Evolutionary conservation across 1,140 invertebrate genomes (phyloP).

Genomic region (Platyura marginata): DNA sequence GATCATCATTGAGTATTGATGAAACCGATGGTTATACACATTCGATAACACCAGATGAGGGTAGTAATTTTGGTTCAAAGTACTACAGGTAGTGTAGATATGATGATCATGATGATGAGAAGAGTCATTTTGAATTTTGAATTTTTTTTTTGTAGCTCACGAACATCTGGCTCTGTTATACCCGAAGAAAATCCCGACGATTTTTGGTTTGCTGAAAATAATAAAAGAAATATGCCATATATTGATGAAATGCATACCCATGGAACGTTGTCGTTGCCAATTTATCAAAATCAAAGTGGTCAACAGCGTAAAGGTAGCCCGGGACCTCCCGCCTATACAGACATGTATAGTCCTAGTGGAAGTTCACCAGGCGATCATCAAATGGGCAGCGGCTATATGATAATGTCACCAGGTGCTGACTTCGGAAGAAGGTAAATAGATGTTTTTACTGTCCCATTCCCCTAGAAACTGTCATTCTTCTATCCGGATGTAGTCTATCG

Average conservation of each 20-base stretch:
- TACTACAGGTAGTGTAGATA: constrained; percentile 2
- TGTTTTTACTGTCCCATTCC: not conserved
- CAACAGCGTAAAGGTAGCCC: constrained; percentile 1
- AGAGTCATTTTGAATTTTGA: not conserved
- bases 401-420: constrained; percentile 11
- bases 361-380: constrained; percentile 5
- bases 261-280: constrained; percentile 1
- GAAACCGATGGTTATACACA: constrained; percentile 27
- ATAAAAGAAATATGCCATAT: not conserved
- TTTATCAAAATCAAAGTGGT: not conserved
- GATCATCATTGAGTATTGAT: constrained; percentile 47
- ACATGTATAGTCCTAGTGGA: constrained; percentile 4
- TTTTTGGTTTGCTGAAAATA: constrained; percentile 10
- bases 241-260: constrained; percentile 1
- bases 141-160: constrained; percentile 3
- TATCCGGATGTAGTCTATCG: too few species aligned
- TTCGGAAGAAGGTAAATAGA: constrained; percentile 3
- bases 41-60: constrained; percentile 41
- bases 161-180: constrained; percentile 22
- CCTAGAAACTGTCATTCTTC: not conserved
- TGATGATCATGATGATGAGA: not conserved
- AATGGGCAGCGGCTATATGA: constrained; percentile 7
- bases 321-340: not conserved
- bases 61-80: constrained; percentile 13
- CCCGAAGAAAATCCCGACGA: constrained; percentile 39